Percentiles rank a stretch among this genome's conserved stretches.
Conservation (phyloP, 2,888 invertebrate species). For the Drosophila paracracens region DNA sequence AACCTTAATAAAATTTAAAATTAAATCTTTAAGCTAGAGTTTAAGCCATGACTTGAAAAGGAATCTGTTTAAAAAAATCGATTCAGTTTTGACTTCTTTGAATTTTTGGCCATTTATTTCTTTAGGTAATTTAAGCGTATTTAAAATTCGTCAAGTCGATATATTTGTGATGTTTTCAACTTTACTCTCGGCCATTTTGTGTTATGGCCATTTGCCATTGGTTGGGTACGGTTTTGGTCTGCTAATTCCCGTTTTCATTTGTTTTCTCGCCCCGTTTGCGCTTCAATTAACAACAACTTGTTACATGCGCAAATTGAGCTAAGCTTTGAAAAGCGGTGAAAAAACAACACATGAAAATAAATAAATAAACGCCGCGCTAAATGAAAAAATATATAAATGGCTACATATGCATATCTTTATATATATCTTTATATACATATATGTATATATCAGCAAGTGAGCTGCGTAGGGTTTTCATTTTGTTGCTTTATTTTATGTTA, state of each 20-base stretch:
- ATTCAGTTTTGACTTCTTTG: not conserved
- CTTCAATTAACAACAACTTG: conserved; percentile 80
- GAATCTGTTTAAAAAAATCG: not conserved
- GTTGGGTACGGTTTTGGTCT: conserved; percentile 32
- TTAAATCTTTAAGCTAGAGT: not conserved
- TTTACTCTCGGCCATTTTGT: conserved; percentile 63
- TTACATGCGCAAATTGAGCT: conserved; percentile 76
- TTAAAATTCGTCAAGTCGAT: not conserved
- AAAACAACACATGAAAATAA: conserved; percentile 45
- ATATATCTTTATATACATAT: not conserved
- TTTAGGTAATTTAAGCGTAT: not conserved
- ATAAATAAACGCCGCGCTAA: conserved; percentile 65
- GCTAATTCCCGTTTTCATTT: conserved; percentile 63
- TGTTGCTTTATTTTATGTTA: conserved; percentile 27
- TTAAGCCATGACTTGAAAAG: accelerated
- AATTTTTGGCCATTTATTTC: not conserved
- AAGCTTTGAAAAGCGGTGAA: conserved; percentile 46
- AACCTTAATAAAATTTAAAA: too few relatives aligned
- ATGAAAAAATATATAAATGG: conserved; percentile 43
- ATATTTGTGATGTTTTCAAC: conserved; percentile 1
- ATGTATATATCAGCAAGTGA: not conserved
- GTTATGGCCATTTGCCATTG: conserved; percentile 57
- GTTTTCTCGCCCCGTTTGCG: conserved; percentile 67
- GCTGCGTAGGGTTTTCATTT: conserved; percentile 69
- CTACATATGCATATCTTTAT: conserved; percentile 7